phyloP scores from a whole-genome alignment of 2,888 invertebrate genomes.

The Acanthosepion pharaonis region DNA sequence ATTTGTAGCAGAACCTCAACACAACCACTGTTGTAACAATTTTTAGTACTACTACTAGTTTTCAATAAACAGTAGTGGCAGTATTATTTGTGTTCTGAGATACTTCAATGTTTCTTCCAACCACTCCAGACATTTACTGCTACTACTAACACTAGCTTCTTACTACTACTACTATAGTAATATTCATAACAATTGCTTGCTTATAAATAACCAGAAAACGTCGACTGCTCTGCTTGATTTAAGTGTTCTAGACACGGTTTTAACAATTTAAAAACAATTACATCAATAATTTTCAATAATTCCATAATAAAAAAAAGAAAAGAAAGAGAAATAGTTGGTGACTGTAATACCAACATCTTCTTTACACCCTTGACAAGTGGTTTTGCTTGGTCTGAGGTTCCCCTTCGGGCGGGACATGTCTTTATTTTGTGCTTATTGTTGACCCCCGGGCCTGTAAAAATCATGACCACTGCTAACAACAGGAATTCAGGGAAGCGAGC shows the following conservation, averaged over 20 bases:
- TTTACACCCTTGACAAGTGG: not conserved
- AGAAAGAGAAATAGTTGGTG: not conserved
- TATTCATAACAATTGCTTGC: not conserved
- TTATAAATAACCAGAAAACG: not conserved
- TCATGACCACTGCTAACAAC: slow-evolving; percentile 42
- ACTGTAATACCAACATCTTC: not conserved
- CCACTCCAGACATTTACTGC: not conserved
- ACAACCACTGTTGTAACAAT: too few relatives aligned
- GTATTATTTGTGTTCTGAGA: not conserved
- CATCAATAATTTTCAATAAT: not conserved
- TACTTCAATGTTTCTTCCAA: not conserved
- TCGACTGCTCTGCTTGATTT: not conserved
- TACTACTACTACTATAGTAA: not conserved
- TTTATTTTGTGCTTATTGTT: not conserved
- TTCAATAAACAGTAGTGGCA: not conserved
- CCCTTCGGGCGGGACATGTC: not conserved
- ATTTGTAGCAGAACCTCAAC: not conserved
- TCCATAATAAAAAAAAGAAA: not conserved
- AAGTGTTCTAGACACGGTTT: not conserved
- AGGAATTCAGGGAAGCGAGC: slow-evolving; percentile 24
- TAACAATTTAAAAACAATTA: not conserved
- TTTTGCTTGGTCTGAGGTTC: not conserved
- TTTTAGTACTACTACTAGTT: not conserved
- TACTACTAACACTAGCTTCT: not conserved
- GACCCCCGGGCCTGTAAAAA: not conserved